phyloP scores from a whole-genome alignment of 2,888 invertebrate species.

The Allacma fusca region DNA sequence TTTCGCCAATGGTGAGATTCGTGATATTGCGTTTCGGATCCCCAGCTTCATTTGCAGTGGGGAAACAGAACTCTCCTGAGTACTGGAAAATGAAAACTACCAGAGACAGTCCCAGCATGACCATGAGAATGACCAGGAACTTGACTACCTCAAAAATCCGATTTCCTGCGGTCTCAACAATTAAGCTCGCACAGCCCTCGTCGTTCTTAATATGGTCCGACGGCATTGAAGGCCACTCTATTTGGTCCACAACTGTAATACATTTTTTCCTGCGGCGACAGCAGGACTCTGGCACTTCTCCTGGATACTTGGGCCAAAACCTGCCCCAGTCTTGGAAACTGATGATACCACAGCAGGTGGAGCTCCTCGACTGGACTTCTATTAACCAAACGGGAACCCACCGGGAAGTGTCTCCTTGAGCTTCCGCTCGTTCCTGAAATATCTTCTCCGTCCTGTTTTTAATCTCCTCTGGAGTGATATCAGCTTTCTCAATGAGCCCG shows the following conservation, averaged over 20 bases:
- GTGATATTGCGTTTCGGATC: background rate
- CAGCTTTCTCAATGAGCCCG: background rate
- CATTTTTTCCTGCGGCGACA: background rate
- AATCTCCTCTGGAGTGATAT: background rate
- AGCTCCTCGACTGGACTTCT: conserved; percentile 16
- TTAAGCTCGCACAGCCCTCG: background rate
- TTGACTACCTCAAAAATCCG: background rate
- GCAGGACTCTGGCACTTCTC: conserved; percentile 2
- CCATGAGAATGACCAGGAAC: background rate
- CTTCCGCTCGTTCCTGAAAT: background rate
- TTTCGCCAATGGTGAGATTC: conserved; percentile 11
- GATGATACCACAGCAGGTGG: conserved; percentile 8
- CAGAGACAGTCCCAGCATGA: background rate
- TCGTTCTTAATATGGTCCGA: background rate
- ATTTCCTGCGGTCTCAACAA: background rate
- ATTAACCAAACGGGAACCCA: conserved; percentile 27
- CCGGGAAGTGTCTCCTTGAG: background rate
- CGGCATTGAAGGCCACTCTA: conserved; percentile 14
- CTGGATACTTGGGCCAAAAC: background rate
- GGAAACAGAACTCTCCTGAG: background rate
- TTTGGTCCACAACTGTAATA: background rate
- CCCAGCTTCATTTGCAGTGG: background rate
- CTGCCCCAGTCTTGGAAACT: conserved; percentile 1
- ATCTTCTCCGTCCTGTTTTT: conserved; percentile 1
- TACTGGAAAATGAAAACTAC: conserved; percentile 3